These are phyloP conservation scores for Hippocampus zosterae DNA, from an alignment of 2,113 vertebrate genomes.

Conservation along the genomic window DNA sequence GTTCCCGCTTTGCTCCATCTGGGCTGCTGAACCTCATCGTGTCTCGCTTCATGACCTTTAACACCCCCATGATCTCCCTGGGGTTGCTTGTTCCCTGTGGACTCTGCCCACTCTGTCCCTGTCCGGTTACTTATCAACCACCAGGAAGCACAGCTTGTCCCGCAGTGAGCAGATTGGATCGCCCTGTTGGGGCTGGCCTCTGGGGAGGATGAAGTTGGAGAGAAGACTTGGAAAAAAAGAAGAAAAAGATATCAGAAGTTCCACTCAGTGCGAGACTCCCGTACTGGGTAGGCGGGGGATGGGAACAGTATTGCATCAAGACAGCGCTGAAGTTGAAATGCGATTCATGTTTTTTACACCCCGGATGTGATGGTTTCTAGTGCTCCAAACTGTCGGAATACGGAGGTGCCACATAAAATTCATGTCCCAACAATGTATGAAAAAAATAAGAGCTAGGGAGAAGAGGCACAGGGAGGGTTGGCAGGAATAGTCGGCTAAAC, in stretches of 20 bases:
- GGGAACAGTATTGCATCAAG: constrained; percentile 16
- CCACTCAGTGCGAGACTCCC: constrained; percentile 38
- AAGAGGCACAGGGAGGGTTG: too few species aligned
- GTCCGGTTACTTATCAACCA: constrained; percentile 62
- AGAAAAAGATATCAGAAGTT: constrained; percentile 43
- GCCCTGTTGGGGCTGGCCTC: constrained; percentile 11
- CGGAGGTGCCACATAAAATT: not conserved
- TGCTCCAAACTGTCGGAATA: not conserved
- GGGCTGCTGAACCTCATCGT: constrained; percentile 45
- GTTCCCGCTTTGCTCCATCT: constrained; percentile 51
- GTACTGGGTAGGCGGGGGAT: constrained; percentile 9
- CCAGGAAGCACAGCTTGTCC: constrained; percentile 50
- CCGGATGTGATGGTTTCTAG: not conserved
- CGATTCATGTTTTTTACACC: not conserved
- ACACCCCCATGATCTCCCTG: constrained; percentile 25
- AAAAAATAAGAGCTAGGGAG: not conserved
- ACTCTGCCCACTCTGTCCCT: constrained; percentile 33
- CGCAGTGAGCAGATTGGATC: constrained; percentile 27
- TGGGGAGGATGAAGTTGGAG: constrained; percentile 32
- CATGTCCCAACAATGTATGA: not conserved
- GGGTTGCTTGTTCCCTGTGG: constrained; percentile 32
- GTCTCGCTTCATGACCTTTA: constrained; percentile 62
- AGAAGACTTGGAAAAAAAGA: constrained; percentile 39
- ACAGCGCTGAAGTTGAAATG: not conserved
- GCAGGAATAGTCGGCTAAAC: not conserved